Percentiles rank a stretch among this genome's conserved stretches.
Conservation (phyloP, 2,113 vertebrate species). For the Tetrax tetrax region DNA sequence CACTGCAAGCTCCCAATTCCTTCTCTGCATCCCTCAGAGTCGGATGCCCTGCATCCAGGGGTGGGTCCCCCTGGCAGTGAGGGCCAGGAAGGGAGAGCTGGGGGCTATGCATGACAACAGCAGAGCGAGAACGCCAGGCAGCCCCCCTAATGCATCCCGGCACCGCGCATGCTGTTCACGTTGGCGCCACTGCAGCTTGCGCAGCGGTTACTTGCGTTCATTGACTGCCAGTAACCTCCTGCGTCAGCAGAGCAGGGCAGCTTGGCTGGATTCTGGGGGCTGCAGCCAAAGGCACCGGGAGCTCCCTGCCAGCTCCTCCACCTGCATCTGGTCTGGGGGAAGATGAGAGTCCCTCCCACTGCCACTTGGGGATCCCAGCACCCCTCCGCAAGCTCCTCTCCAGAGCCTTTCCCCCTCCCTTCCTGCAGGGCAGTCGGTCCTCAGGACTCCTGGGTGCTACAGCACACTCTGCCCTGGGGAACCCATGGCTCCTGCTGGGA, state of each 20-base stretch:
- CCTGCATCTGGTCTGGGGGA: not conserved
- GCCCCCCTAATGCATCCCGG: not conserved
- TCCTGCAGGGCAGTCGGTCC: not conserved
- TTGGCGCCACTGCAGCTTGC: slow-evolving; percentile 58
- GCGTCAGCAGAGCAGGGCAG: not conserved
- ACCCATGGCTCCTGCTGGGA: not conserved
- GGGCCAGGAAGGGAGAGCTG: not conserved
- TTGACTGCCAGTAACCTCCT: slow-evolving; percentile 72
- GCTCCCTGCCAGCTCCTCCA: not conserved
- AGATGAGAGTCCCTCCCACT: accelerated
- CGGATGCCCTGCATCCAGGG: accelerated
- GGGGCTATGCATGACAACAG: not conserved
- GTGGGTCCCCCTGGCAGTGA: accelerated
- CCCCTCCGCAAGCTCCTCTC: not conserved
- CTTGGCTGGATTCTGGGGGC: not conserved
- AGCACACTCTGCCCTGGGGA: not conserved
- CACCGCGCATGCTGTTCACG: slow-evolving; percentile 58
- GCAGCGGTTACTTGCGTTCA: slow-evolving; percentile 68
- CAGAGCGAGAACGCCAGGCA: not conserved
- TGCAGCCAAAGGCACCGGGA: not conserved
- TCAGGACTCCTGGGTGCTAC: not conserved
- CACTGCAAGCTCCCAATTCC: accelerated
- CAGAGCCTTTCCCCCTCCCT: not conserved
- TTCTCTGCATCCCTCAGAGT: not conserved
- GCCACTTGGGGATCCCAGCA: not conserved